Evolutionary conservation across 1,140 invertebrate species (phyloP), one percentile per base, ranked within the genome.

Genomic region (Drosophila mojavensis): DNA sequence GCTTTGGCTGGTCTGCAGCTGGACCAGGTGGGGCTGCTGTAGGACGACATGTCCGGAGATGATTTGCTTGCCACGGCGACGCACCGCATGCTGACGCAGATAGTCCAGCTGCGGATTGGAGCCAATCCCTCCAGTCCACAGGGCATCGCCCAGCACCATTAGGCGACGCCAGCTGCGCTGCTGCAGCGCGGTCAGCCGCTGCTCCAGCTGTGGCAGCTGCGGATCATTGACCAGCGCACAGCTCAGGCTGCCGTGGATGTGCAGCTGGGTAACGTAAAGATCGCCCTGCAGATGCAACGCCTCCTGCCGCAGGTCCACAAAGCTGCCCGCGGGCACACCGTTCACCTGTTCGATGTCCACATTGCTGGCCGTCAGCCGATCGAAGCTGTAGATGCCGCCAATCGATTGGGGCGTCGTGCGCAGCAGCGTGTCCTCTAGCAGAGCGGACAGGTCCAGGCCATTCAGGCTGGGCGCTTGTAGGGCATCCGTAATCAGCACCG

Each of bases 381-480:
- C 50, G 5, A 91, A 90, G 1, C 5, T 76, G 26, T 91, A 92
- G n/a, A 13, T 17, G 2, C 91, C 91, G 3, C 39, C 62, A 0
- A 92, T 80, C 4, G 70, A 51, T 41, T 92, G 91, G 0, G 90
- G 70, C 48, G 85, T 86, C 5, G 62, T 72, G 24, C 88, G 79
- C 11, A 91, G 56, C 15, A 92, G 54, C 1, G 86, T 79, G 13
- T 92, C 91, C 24, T 83, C 72, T 47, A 92, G 72, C 39, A 91
- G 26, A 0, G 62, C 54, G 17, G 64, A 56, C n/a, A 92, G 47
- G 30, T 86, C 68, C 3, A 67, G 9, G 2, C 36, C 66, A 30
- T 90, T 91, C 0, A 92, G 39, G 10, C 50, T 50, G 0, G 71
- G 61, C 0, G 76, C 36, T 7, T 67, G 50, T 4, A 92, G 48